Base-by-base conservation (phyloP, 2,113 vertebrate species). In the Triplophysa dalaica region DNA sequence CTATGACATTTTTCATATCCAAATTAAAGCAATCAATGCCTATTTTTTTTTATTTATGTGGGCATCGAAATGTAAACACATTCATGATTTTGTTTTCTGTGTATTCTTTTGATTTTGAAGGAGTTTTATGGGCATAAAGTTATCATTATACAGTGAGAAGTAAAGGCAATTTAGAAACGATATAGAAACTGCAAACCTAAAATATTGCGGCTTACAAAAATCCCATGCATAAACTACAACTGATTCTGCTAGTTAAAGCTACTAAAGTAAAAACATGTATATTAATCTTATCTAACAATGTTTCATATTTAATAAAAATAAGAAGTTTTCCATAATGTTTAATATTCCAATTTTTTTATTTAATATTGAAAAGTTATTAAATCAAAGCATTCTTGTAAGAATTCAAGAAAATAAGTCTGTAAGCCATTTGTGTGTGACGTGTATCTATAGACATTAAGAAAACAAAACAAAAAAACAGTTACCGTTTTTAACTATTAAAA, bases 81-180 rank as follows among this genome's bases (percentile, higher is more conserved):
- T 22, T 62, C 4, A 12, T 75, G 26, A 75, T 75, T 75, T 75
- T 48, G 58, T 26, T 62, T 75, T 62, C n/a, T 45, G n/a, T 61
- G 9, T 45, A 45, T 1, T 45, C 43, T 45, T 45, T 43, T 43
- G 7, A 43, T 33, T 33, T 33, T 33, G 2, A 45, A 2, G 14
- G 48, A 29, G 17, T 33, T 54, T 5, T 2, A 54, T 48, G 50
- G 22, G 67, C 67, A 70, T 70, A 19, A 54, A 70, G 48, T 16
- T 52, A 48, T 52, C 45, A 70, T 52, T 69, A 26, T 66, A 38
- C 66, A 48, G 26, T 19, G 14, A 12, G 24, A 70, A 26, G 13
- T 70, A 29, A 29, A 70, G 56, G 52, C 70, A 58, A 41, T 60
- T 22, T 17, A 58, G n/a, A n/a, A 54, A 10, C 29, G 50, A 9